These are phyloP conservation scores for Megaleporinus macrocephalus DNA, from an alignment of 2,113 vertebrate genomes.

Conservation along the genomic window DNA sequence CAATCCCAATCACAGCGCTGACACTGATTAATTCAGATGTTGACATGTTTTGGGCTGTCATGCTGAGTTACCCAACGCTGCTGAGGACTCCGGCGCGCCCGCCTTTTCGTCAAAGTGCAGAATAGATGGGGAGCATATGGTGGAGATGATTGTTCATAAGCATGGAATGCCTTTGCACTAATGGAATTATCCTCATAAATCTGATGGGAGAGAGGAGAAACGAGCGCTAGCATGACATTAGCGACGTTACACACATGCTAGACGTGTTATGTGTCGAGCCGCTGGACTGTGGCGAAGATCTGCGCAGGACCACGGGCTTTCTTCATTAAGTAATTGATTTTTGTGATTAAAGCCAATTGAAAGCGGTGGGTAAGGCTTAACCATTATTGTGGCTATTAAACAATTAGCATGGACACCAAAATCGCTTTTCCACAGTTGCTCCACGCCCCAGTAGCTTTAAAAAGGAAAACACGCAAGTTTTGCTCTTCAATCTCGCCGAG, in stretches of 20 bases:
- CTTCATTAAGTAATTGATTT: neutral
- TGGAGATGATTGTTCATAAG: conserved; percentile 63
- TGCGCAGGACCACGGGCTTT: neutral
- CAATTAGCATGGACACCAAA: no score
- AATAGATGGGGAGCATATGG: conserved; percentile 67
- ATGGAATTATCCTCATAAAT: conserved; percentile 67
- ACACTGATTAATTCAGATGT: conserved; percentile 72
- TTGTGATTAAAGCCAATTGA: neutral
- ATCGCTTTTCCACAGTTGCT: conserved; percentile 3
- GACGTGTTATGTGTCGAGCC: neutral
- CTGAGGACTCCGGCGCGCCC: conserved; percentile 55
- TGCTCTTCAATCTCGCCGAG: conserved; percentile 52
- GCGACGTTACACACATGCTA: conserved; percentile 31
- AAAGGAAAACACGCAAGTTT: conserved; percentile 53
- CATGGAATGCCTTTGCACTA: conserved; percentile 63
- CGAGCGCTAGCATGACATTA: neutral
- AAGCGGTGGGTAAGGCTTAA: neutral
- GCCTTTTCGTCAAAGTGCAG: conserved; percentile 59
- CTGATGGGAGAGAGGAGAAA: conserved; percentile 19
- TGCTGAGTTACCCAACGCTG: conserved; percentile 42
- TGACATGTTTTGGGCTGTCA: conserved; percentile 65
- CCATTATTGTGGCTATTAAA: neutral
- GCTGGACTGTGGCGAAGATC: neutral
- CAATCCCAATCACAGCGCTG: conserved; percentile 48
- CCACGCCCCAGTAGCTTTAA: conserved; percentile 53